Evolutionary conservation across 1,140 invertebrate genomes (phyloP), one percentile per base, ranked within the genome.

Genomic region (Hermetia illucens): DNA sequence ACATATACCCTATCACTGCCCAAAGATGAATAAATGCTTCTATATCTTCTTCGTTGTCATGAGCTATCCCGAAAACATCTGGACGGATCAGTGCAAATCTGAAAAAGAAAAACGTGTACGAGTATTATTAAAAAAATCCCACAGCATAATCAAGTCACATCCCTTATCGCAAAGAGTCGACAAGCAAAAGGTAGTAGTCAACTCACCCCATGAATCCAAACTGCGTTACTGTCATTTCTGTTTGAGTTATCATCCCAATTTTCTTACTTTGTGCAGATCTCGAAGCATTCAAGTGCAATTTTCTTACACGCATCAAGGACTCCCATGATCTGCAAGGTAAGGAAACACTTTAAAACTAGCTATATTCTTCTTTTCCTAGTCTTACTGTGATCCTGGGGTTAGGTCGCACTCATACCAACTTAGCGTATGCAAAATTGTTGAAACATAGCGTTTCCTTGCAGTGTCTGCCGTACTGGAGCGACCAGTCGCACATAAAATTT

Each of bases 21-120:
- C 84, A 88, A 40, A 86, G 73, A 52, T 88, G 82, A 3, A 83
- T 59, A 39, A 82, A 74, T 13, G 73, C 76, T 32, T 80, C 73
- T n/a, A 76, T 46, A 36, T 79, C 75, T 15, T 70, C 62, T 15
- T 62, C 46, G 6, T 55, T 63, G 3, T 54, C 51, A 13, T 57
- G 21, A 4, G 15, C 12, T 6, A 85, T 62, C 1, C 80, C 80
- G 15, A 85, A 58, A 34, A 68, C 51, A 20, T 75, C 54, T 0
- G 76, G 70, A 35, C 71, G 70, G 3, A 79, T 42, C 0, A 86
- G 39, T 1, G 72, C 65, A 34, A 77, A 72, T 2, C 34, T 35
- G 17, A 20, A 35, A 18, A 6, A 33, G 16, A 33, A 9, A 33
- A 9, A 12, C 16, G 9, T 16, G 31, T 33, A 33, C 6, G 15